A percentile compares a stretch with the other conserved stretches of the same genome.
Evolutionary conservation across 2,797 vertebrate genomes (phyloP).

Genomic region (Anabas testudineus): DNA sequence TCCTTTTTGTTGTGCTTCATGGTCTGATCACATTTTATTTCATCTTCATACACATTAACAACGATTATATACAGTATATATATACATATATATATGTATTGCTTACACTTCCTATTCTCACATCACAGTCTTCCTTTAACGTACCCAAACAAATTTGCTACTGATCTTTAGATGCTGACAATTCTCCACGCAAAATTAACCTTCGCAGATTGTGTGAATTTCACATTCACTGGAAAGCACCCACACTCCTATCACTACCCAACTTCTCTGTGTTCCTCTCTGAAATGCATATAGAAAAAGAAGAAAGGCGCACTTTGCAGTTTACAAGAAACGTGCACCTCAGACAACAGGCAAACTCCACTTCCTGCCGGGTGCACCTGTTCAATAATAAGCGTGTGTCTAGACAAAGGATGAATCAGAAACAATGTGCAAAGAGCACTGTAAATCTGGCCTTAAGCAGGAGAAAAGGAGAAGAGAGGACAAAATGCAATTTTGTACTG

Average conservation of each 20-base stretch:
- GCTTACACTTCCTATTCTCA: conserved; percentile 10
- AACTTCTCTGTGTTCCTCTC: conserved; percentile 5
- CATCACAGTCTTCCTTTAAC: conserved; percentile 13
- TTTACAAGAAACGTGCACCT: conserved; percentile 10
- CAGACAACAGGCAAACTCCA: background rate
- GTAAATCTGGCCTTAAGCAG: conserved; percentile 20
- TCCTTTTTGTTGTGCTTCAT: too few species aligned
- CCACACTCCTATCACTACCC: conserved; percentile 6
- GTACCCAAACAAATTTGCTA: conserved; percentile 10
- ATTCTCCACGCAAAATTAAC: conserved; percentile 31
- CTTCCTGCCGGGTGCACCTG: background rate
- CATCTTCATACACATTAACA: background rate
- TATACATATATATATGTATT: too few species aligned
- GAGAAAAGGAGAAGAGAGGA: conserved; percentile 18
- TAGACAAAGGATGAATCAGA: conserved; percentile 28
- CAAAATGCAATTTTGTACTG: conserved; percentile 33
- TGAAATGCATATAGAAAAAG: conserved; percentile 1
- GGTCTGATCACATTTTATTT: too few species aligned
- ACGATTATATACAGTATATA: too few species aligned
- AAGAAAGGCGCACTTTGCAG: background rate
- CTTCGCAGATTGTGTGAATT: conserved; percentile 13
- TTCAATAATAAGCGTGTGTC: conserved; percentile 21
- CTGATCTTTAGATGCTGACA: conserved; percentile 20
- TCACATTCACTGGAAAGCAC: conserved; percentile 15
- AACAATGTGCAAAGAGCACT: conserved; percentile 15